Percentiles rank a stretch among this genome's conserved stretches.
These are phyloP conservation scores for Sturmia bella DNA, from an alignment of 2,888 invertebrate genomes.

Conservation along the genomic window DNA sequence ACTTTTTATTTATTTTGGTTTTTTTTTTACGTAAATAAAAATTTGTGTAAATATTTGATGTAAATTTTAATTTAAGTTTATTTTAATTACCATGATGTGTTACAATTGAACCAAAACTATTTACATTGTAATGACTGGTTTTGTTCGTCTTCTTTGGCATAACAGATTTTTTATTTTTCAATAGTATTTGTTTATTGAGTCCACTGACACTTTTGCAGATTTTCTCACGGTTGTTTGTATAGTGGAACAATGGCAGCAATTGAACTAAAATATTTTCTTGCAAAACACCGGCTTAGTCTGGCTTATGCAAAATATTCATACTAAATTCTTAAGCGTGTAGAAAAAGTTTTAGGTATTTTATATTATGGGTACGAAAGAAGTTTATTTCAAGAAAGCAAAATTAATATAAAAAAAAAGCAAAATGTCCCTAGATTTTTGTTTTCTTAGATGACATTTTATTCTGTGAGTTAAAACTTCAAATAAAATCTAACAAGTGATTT, in stretches of 20 bases:
- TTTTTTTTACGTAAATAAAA: slow-evolving; percentile 55
- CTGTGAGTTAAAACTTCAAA: no score
- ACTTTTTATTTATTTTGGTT: not conserved
- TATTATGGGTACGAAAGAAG: not conserved
- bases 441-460: no score
- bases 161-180: slow-evolving; percentile 11
- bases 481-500: no score
- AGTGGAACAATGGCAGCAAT: slow-evolving; percentile 56
- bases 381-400: no score
- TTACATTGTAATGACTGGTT: slow-evolving; percentile 49
- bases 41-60: slow-evolving; percentile 68
- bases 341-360: not conserved
- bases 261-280: slow-evolving; percentile 44
- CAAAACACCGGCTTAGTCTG: not conserved
- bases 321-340: not conserved
- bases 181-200: not conserved
- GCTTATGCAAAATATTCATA: not conserved
- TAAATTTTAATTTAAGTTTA: slow-evolving; percentile 67
- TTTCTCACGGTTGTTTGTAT: slow-evolving; percentile 62
- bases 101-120: slow-evolving; percentile 32
- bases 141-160: slow-evolving; percentile 41
- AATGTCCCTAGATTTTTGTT: no score
- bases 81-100: slow-evolving; percentile 60
- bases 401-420: no score
- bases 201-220: slow-evolving; percentile 38